phyloP scores from a whole-genome alignment of 2,797 vertebrate species.

The Microctenopoma stevenorrisi region DNA sequence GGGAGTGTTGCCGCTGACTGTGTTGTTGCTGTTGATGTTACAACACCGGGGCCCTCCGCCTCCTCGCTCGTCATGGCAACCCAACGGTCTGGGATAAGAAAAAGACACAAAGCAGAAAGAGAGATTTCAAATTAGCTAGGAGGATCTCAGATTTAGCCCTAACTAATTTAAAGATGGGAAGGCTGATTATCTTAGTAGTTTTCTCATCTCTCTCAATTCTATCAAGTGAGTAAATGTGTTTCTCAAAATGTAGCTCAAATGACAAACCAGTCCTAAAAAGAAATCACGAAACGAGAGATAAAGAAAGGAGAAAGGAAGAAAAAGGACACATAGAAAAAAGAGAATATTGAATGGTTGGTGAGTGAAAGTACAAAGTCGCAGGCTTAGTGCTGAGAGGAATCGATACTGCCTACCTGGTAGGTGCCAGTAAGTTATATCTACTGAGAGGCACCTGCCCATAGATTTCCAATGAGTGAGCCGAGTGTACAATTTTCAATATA shows the following conservation, averaged over 20 bases:
- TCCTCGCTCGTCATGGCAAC: conserved; percentile 84
- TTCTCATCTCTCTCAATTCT: no score
- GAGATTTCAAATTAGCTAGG: neutral
- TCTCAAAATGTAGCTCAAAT: no score
- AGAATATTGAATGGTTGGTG: neutral
- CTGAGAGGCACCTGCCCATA: conserved; percentile 46
- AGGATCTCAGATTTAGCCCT: no score
- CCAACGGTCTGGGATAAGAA: conserved; percentile 58
- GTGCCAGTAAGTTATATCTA: neutral
- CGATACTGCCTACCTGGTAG: conserved; percentile 27
- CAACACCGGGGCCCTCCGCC: conserved; percentile 77
- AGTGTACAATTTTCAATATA: neutral
- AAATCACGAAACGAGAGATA: neutral
- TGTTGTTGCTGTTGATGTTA: conserved; percentile 47
- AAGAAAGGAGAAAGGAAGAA: neutral
- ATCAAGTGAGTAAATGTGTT: no score
- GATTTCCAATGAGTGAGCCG: conserved; percentile 51
- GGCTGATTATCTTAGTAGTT: no score
- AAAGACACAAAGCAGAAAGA: neutral
- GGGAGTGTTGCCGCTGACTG: conserved; percentile 39
- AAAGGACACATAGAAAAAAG: no score
- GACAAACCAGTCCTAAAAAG: neutral
- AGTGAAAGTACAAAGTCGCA: conserved; percentile 21
- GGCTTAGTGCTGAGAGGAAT: conserved; percentile 47
- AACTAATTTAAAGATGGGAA: no score